These are phyloP conservation scores for Pseudoatta argentina DNA, from an alignment of 1,140 invertebrate species.

Conservation along the genomic window DNA sequence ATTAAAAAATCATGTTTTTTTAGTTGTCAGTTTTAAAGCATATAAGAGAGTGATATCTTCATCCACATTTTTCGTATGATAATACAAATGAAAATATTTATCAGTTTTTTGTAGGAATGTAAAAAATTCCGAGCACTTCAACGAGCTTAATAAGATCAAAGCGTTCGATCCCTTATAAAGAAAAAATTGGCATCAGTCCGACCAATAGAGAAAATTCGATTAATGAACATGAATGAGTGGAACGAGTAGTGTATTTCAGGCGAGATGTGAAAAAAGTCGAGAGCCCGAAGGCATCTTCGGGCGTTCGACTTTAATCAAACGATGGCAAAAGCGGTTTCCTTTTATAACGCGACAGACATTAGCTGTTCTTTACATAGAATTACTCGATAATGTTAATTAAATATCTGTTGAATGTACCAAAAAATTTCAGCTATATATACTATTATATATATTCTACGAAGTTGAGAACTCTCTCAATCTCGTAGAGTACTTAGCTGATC, in stretches of 20 bases:
- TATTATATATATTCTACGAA: neutral
- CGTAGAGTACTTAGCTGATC: no score
- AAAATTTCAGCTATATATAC: neutral
- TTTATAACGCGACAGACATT: constrained; percentile 44
- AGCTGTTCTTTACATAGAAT: constrained; percentile 40
- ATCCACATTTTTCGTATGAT: neutral
- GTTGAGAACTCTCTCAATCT: no score
- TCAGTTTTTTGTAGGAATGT: neutral
- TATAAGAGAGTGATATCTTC: neutral
- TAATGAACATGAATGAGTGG: constrained; percentile 50
- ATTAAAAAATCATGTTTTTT: no score
- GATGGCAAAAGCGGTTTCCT: constrained; percentile 23
- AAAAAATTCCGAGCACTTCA: constrained; percentile 16
- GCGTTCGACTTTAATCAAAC: constrained; percentile 51
- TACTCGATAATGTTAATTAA: constrained; percentile 50
- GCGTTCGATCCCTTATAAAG: neutral
- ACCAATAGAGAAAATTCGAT: constrained; percentile 47
- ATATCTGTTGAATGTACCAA: constrained; percentile 23
- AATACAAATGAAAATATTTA: constrained; percentile 14
- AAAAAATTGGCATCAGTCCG: constrained; percentile 23
- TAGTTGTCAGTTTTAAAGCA: no score
- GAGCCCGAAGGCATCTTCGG: constrained; percentile 28
- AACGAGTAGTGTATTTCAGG: constrained; percentile 49
- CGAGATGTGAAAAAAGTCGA: neutral
- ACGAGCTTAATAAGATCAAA: constrained; percentile 45